These are phyloP conservation scores for Dusona sp. DNA, from an alignment of 2,888 invertebrate genomes.

Conservation along the genomic window DNA sequence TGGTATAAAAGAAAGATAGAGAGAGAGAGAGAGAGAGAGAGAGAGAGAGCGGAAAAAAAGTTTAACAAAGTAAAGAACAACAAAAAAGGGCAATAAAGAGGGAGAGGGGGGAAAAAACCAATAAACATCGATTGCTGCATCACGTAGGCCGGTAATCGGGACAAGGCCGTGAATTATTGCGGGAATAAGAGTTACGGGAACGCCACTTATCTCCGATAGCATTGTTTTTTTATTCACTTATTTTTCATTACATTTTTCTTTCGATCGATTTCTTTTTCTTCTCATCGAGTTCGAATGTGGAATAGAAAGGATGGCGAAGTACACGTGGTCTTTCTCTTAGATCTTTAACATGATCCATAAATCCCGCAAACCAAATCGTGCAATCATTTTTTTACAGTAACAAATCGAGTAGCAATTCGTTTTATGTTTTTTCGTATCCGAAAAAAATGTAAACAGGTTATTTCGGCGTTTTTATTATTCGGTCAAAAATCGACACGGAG, in stretches of 20 bases:
- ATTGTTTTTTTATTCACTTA: conserved; percentile 1
- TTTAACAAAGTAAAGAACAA: background rate
- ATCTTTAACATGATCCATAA: background rate
- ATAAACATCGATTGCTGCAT: conserved; percentile 33
- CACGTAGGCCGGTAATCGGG: conserved; percentile 54
- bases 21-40: background rate
- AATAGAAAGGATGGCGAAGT: conserved; percentile 5
- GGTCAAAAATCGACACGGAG: background rate
- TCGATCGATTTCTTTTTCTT: background rate
- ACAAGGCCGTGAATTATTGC: conserved; percentile 60
- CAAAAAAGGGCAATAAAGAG: background rate
- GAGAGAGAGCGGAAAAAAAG: background rate
- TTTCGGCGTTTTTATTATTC: background rate
- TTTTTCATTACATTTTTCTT: background rate
- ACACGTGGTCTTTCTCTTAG: background rate
- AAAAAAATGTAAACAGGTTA: background rate
- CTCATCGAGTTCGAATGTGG: background rate
- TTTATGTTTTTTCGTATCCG: background rate
- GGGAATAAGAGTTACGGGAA: conserved; percentile 49
- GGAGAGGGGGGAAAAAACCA: background rate
- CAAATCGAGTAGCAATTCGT: background rate
- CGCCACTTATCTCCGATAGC: conserved; percentile 2
- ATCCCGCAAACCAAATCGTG: conserved; percentile 3
- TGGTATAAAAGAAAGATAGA: conserved; percentile 1
- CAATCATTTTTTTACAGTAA: background rate